phyloP scores from a whole-genome alignment of 2,888 invertebrate species.

The Nomada fabriciana region DNA sequence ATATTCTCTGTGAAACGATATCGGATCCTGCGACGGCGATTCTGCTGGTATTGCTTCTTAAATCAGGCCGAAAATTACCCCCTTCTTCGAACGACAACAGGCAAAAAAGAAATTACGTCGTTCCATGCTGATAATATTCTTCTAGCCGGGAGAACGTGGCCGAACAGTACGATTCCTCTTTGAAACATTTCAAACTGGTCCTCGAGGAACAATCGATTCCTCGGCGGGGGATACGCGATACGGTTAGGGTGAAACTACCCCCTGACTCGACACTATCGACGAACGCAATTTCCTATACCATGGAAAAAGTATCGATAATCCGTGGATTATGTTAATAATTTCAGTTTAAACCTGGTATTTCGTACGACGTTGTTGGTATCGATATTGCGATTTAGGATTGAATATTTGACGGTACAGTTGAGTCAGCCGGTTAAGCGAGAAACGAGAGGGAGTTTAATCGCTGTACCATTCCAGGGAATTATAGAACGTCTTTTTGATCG shows the following conservation, averaged over 20 bases:
- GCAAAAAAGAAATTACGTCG: constrained; percentile 28
- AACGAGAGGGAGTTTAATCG: not conserved
- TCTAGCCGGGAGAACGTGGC: constrained; percentile 31
- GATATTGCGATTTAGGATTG: constrained; percentile 17
- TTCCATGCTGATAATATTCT: constrained; percentile 36
- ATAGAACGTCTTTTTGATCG: not conserved
- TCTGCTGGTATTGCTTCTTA: not conserved
- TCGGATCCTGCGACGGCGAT: not conserved
- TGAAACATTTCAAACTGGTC: constrained; percentile 43
- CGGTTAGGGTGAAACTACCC: constrained; percentile 2
- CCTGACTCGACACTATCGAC: constrained; percentile 42
- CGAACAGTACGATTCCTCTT: constrained; percentile 25
- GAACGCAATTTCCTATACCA: constrained; percentile 18
- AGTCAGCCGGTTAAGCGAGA: not conserved
- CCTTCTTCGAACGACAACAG: not conserved
- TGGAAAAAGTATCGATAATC: constrained; percentile 27
- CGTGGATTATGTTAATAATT: constrained; percentile 39
- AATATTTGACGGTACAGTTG: constrained; percentile 10
- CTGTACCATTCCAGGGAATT: not conserved
- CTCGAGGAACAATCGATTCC: constrained; percentile 47
- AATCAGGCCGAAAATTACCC: constrained; percentile 12
- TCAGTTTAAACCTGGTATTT: not conserved
- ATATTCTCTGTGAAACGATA: constrained; percentile 21
- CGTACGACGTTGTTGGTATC: not conserved
- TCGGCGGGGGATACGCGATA: not conserved